Evolutionary conservation across 2,888 invertebrate species (phyloP).

Genomic region (Siphlonurus alternatus): DNA sequence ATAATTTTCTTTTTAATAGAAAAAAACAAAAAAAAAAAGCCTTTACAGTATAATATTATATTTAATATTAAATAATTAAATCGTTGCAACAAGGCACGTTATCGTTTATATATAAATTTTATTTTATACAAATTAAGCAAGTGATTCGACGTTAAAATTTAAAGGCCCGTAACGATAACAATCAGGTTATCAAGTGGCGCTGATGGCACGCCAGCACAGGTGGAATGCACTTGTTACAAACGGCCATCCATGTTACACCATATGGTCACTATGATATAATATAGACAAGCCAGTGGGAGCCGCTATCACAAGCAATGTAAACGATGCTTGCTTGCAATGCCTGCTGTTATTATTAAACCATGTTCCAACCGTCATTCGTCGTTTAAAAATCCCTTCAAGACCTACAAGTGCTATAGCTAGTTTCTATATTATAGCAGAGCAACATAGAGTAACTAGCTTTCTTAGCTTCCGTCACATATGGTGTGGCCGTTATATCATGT

Average conservation of each 20-base stretch:
- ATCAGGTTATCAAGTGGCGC: background rate
- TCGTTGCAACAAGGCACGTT: background rate
- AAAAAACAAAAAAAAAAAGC: background rate
- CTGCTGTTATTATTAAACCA: background rate
- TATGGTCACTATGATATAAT: background rate
- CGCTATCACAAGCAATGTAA: background rate
- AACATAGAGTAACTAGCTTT: background rate
- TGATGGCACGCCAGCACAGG: background rate
- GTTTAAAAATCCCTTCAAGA: background rate
- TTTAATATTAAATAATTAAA: background rate
- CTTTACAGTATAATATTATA: background rate
- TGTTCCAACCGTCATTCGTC: background rate
- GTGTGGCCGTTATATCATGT: background rate
- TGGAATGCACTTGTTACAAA: background rate
- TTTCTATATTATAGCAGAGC: background rate
- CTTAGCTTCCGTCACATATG: slow-evolving; percentile 2
- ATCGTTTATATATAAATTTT: background rate
- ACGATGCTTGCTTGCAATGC: background rate
- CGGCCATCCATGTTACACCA: background rate
- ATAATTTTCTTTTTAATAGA: no score
- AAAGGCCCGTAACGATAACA: background rate
- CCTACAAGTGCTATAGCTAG: background rate
- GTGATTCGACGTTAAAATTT: no score
- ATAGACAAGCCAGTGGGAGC: background rate
- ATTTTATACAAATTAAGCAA: no score